These are phyloP conservation scores for Vulpes lagopus DNA, from an alignment of 2,113 vertebrate genomes.

Conservation along the genomic window DNA sequence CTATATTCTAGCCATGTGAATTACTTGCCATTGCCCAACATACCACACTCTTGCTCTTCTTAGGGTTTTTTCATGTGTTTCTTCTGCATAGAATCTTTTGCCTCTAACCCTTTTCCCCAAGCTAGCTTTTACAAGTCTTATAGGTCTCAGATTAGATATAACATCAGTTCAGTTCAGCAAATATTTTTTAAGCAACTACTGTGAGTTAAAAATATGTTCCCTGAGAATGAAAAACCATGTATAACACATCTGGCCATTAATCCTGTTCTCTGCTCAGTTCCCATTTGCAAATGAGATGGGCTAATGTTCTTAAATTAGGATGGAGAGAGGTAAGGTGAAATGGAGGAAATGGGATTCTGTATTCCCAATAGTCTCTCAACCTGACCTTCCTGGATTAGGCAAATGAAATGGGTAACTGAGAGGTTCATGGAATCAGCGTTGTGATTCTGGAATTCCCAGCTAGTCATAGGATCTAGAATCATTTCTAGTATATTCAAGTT, in stretches of 20 bases:
- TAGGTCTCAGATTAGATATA: background rate
- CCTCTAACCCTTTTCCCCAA: background rate
- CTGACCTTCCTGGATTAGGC: background rate
- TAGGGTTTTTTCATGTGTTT: background rate
- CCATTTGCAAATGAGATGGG: background rate
- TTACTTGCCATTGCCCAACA: background rate
- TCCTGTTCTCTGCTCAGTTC: background rate
- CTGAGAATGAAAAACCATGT: background rate
- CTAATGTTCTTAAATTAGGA: background rate
- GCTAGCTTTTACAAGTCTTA: slow-evolving; percentile 17
- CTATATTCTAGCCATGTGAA: background rate
- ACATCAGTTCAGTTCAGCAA: slow-evolving; percentile 40
- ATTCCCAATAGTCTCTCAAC: background rate
- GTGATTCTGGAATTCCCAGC: background rate
- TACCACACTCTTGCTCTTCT: background rate
- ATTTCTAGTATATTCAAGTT: background rate
- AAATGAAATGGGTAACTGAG: background rate
- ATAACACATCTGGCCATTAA: background rate
- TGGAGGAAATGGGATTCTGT: background rate
- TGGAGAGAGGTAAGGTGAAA: background rate
- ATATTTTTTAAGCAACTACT: slow-evolving; percentile 28
- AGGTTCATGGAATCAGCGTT: background rate
- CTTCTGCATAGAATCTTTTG: background rate
- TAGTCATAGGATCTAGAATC: background rate
- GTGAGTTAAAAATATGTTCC: background rate